Evolutionary conservation across 2,888 invertebrate genomes (phyloP).

Genomic region (Euspilapteryx auroguttella): DNA sequence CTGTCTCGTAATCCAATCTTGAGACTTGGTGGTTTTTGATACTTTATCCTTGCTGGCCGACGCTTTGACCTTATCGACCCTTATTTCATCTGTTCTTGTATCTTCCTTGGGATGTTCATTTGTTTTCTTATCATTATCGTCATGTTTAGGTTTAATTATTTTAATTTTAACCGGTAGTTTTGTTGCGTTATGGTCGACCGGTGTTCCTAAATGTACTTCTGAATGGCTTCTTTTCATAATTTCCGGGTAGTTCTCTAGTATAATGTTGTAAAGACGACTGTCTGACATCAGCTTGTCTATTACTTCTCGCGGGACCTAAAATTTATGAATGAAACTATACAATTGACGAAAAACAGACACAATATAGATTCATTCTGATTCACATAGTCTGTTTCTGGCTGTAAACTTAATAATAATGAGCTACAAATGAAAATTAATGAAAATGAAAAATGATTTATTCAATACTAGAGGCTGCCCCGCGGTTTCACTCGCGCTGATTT

Average conservation of each 20-base stretch:
- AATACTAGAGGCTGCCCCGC: too few species aligned
- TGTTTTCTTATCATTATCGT: conserved; percentile 8
- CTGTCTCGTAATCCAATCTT: conserved; percentile 40
- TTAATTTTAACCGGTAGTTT: too few species aligned
- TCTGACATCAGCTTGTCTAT: conserved; percentile 66
- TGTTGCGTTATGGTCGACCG: too few species aligned
- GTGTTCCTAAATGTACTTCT: conserved; percentile 62
- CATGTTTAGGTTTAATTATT: too few species aligned
- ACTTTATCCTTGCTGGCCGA: conserved; percentile 6
- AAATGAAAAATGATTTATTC: too few species aligned
- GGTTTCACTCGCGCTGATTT: too few species aligned
- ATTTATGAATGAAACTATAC: conserved; percentile 9
- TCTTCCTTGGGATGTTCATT: conserved; percentile 12
- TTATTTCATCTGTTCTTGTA: conserved; percentile 10
- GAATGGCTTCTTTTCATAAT: conserved; percentile 63
- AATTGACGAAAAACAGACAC: too few species aligned
- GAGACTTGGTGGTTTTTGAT: conserved; percentile 7
- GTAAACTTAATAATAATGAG: too few species aligned
- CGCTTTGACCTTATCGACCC: too few species aligned
- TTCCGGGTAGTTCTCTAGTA: conserved; percentile 72
- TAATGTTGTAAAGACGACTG: conserved; percentile 66
- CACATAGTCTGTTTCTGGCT: too few species aligned
- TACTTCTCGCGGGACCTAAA: conserved; percentile 71
- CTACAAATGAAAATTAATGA: too few species aligned
- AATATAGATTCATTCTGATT: too few species aligned